Base-by-base conservation (phyloP, 1,140 invertebrate species). In the Daktulosphaira vitifoliae region DNA sequence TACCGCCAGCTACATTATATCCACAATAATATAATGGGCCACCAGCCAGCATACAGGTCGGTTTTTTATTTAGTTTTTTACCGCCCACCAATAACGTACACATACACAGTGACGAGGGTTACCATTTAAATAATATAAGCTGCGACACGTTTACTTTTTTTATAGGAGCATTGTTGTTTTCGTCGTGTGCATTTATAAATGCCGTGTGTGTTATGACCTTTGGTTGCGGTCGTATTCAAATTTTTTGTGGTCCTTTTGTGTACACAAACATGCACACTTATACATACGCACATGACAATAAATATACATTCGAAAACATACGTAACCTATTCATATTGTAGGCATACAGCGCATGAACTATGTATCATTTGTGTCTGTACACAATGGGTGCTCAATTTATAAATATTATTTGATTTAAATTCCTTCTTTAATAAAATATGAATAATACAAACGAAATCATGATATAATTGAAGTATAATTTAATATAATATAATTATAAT, bases 221-320 rank as follows among this genome's bases (percentile, higher is more conserved):
- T 62, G 42, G 56, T 48, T 62, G 56, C 56, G 56, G 56, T 62
- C 56, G 56, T 62, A 62, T 62, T 62, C 56, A 62, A 62, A 62
- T 62, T 62, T 62, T 62, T 62, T 39, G 56, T 62, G 56, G 56
- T 62, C 56, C 56, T 62, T 62, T 62, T 62, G 56, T 62, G 29
- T 16, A 9, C 39, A 29, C 23, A 26, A 33, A 11, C 54, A 29
- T n/a, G 8, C 22, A 18, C 25, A 25, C 22, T 15, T 16, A 49
- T 22, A 49, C 46, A 9, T n/a, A 37, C 26, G 25, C 16, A 15
- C n/a, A 25, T 33, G 5, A 42, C 22, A 59, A 16, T 42, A 49
- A 15, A 25, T 23, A 54, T 8, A 16, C 18, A 2, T 44, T 29
- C 23, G 25, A 44, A 44, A 46, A 46, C 42, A 62, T 29, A 62